phyloP scores from a whole-genome alignment of 2,888 invertebrate genomes.

The Oligia latruncula region DNA sequence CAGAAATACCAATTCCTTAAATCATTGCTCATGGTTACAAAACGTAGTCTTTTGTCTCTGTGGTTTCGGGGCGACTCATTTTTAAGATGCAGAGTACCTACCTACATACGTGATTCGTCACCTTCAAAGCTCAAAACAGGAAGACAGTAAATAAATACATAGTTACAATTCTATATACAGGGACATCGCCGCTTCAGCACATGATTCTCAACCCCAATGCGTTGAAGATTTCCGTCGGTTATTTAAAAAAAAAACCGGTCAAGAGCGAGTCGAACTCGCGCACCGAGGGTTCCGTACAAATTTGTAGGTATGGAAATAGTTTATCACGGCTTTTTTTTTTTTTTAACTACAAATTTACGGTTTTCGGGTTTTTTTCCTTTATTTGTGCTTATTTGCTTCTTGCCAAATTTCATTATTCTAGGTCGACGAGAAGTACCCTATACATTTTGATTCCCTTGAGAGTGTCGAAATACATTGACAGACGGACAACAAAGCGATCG shows the following conservation, averaged over 20 bases:
- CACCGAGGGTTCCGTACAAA: too few relatives aligned
- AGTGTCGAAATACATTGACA: too few relatives aligned
- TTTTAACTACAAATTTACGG: too few relatives aligned
- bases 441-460: too few relatives aligned
- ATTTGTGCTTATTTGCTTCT: too few relatives aligned
- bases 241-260: neutral
- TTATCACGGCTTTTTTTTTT: too few relatives aligned
- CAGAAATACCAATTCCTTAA: conserved; percentile 21
- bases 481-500: too few relatives aligned
- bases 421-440: too few relatives aligned
- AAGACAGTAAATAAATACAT: neutral
- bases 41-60: conserved; percentile 16
- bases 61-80: conserved; percentile 28
- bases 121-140: neutral
- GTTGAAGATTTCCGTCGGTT: neutral
- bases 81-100: neutral
- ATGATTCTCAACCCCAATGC: neutral
- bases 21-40: conserved; percentile 44
- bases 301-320: too few relatives aligned
- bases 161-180: neutral
- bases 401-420: too few relatives aligned
- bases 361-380: too few relatives aligned
- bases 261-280: too few relatives aligned
- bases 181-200: neutral
- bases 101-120: neutral